A percentile compares a stretch with the other conserved stretches of the same genome.
Conservation (phyloP, 2,888 invertebrate genomes). For the Pardosa pseudoannulata region DNA sequence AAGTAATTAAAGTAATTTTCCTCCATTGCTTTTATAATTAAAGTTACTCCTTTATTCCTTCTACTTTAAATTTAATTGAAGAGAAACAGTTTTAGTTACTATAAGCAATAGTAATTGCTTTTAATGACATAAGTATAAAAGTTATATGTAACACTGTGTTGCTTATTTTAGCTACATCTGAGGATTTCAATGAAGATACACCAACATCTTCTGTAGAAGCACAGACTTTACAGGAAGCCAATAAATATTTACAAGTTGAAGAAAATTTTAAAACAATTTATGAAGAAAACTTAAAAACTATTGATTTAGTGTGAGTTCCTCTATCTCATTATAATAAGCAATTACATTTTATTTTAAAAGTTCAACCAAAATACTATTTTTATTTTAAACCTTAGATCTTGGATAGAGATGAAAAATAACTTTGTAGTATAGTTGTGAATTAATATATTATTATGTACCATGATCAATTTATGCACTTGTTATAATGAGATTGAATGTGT, state of each 20-base stretch:
- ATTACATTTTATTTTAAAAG: neutral
- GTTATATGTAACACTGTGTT: neutral
- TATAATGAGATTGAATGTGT: too few species aligned
- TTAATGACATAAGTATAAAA: neutral
- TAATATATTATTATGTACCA: too few species aligned
- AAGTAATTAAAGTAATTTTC: too few species aligned
- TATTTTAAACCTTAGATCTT: too few species aligned
- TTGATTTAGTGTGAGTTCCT: neutral
- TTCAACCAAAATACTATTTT: neutral
- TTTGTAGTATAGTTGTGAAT: too few species aligned
- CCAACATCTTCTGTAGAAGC: neutral
- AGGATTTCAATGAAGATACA: neutral
- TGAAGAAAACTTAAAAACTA: neutral
- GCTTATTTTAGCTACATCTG: neutral
- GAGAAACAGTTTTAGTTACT: too few species aligned
- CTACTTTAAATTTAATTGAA: too few species aligned
- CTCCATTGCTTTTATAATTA: too few species aligned
- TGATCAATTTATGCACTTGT: too few species aligned
- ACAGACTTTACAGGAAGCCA: neutral
- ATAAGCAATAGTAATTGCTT: neutral
- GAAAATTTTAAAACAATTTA: neutral
- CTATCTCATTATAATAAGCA: too few species aligned
- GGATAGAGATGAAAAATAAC: neutral
- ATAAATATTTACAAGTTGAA: neutral
- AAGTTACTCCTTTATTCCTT: too few species aligned